Percentiles rank a stretch among this genome's conserved stretches.
Evolutionary conservation across 35 echinoderm and acorn worm species (phyloP).

Genomic region (Eucidaris tribuloides): DNA sequence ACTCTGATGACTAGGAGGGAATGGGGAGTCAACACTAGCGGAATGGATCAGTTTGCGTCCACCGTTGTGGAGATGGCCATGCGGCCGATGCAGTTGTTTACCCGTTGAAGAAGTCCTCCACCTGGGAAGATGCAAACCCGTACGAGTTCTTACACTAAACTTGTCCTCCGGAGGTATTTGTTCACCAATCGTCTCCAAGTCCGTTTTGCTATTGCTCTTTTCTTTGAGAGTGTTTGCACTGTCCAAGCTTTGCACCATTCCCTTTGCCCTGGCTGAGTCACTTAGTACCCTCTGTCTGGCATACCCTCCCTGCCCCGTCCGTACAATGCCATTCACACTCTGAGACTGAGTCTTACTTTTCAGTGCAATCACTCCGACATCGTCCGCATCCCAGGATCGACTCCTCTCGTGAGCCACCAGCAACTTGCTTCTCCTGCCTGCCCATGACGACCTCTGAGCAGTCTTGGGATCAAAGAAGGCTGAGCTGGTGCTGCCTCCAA

Average conservation of each 20-base stretch:
- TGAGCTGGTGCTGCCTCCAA: not conserved
- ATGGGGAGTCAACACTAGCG: slow-evolving; percentile 5
- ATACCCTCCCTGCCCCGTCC: slow-evolving; percentile 5
- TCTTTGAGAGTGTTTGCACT: not conserved
- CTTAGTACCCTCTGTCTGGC: not conserved
- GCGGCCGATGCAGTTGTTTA: not conserved
- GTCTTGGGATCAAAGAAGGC: not conserved
- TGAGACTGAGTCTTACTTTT: not conserved
- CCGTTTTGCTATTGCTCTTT: too few relatives aligned
- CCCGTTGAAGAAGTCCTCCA: not conserved
- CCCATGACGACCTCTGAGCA: slow-evolving; percentile 3
- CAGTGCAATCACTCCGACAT: not conserved
- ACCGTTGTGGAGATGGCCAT: not conserved
- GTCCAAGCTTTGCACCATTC: not conserved
- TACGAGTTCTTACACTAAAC: slow-evolving; percentile 14
- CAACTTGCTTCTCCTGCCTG: not conserved
- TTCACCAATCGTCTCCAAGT: slow-evolving; percentile 10
- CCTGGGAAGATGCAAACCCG: not conserved
- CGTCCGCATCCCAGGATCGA: not conserved
- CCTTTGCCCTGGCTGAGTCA: not conserved
- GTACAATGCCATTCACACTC: not conserved
- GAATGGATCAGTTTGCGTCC: slow-evolving; percentile 3
- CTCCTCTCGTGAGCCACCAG: not conserved
- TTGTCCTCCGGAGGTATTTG: not conserved
- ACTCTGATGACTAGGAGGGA: not conserved